Conservation (phyloP, 2,797 vertebrate genomes). For the Vespertilio murinus region DNA sequence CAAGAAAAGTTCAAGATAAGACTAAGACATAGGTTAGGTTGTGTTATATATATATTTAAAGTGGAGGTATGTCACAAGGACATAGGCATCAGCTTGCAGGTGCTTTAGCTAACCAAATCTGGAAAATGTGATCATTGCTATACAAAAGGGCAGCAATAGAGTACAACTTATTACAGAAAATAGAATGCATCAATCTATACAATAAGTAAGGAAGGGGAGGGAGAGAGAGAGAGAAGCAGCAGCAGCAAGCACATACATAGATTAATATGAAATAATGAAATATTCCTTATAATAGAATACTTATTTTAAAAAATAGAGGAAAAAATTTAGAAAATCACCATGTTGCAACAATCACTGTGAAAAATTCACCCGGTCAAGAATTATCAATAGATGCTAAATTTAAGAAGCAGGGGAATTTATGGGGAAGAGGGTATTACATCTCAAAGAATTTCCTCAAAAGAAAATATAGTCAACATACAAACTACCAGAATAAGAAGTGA, state of each 20-base stretch:
- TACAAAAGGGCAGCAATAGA: neutral
- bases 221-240: no score
- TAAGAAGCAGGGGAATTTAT: neutral
- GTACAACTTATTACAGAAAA: neutral
- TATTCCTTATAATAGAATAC: neutral
- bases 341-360: neutral
- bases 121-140: neutral
- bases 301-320: neutral
- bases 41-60: neutral
- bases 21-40: neutral
- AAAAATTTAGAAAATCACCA: conserved; percentile 1
- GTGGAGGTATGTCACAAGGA: neutral
- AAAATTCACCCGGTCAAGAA: neutral
- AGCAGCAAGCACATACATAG: neutral
- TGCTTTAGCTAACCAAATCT: neutral
- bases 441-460: neutral
- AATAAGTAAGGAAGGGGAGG: neutral
- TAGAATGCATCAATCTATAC: neutral
- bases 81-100: neutral
- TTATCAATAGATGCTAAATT: neutral
- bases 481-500: neutral
- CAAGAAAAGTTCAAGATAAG: neutral
- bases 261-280: neutral
- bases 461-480: neutral
- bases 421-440: neutral